Base-by-base conservation (phyloP, 2,797 vertebrate genomes). In the Crypturellus tataupa region DNA sequence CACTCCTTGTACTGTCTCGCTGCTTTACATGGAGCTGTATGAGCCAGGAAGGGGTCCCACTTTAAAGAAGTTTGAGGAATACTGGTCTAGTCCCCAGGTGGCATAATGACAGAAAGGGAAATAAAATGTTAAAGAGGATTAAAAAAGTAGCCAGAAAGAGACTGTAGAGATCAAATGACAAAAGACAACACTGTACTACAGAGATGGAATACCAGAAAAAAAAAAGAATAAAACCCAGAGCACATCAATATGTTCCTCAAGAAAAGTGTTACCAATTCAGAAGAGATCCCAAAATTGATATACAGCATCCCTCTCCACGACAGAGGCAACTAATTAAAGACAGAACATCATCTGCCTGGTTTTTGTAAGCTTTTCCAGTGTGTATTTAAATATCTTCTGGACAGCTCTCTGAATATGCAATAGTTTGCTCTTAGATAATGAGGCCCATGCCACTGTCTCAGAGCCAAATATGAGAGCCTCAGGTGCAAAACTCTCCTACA, bases 21-120 rank as follows among this genome's bases (percentile, higher is more conserved):
- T 87, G 23, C 71, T 87, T 87, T 89, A 79, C 40, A 77, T 68
- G 56, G 71, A 93, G 93, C 35, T 10, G 37, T 37, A 27, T 15
- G 47, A 39, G 90, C 56, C 64, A 85, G 47, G 70, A 85, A 87
- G 44, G 42, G 60, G 63, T 40, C 90, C 56, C 31, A 77, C 39
- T 77, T 84, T 63, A 93, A 95, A 93, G 80, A 94, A 77, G 63
- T 86, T 87, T 87, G 84, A 92, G 60, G 51, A 94, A 85, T 63
- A 29, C 13, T 56, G 51, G 47, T 55, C 68, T 93, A 85, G 90
- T 47, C 56, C 60, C 73, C 11, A 89, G 53, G 78, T 65, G 25
- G 55, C 56, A 93, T 83, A 94, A 76, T 39, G 94, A 75, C 67
- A 94, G 68, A 15, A 71, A 76, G 51, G 5, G 8, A 89, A 93